phyloP scores from a whole-genome alignment of 1,140 invertebrate genomes.

The Leptopilina clavipes region DNA sequence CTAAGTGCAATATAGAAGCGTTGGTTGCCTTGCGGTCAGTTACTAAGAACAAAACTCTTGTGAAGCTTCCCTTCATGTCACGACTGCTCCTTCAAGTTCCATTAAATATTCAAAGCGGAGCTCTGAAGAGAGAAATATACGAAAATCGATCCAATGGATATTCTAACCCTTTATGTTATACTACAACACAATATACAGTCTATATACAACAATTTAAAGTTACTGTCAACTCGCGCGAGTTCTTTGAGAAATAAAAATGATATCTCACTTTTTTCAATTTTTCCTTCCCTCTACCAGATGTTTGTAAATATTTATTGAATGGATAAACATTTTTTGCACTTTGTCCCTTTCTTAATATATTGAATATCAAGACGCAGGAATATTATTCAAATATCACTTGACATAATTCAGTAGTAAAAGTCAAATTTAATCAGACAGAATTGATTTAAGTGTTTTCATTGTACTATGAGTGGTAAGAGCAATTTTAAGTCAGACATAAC shows the following conservation, averaged over 20 bases:
- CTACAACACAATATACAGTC: background rate
- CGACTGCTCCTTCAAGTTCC: background rate
- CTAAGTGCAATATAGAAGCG: slow-evolving; percentile 24
- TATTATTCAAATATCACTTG: no score
- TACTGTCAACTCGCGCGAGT: background rate
- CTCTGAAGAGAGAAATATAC: slow-evolving; percentile 11
- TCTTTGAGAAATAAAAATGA: no score
- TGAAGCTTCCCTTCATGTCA: slow-evolving; percentile 5
- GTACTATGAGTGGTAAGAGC: no score
- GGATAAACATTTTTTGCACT: no score
- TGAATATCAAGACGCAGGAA: no score
- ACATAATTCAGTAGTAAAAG: no score
- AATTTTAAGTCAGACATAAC: no score
- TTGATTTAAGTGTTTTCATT: no score
- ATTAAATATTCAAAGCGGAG: slow-evolving; percentile 11
- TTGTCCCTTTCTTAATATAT: no score
- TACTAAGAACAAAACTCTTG: slow-evolving; percentile 2
- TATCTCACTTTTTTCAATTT: background rate
- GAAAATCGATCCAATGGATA: slow-evolving; percentile 22
- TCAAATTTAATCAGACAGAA: no score
- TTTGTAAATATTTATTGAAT: no score
- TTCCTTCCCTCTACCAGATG: background rate
- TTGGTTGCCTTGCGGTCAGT: slow-evolving; percentile 7
- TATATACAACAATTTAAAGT: slow-evolving; percentile 10
- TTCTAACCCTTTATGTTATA: background rate